phyloP scores from a whole-genome alignment of 2,113 vertebrate genomes.

The Calyptommatus sinebrachiatus region DNA sequence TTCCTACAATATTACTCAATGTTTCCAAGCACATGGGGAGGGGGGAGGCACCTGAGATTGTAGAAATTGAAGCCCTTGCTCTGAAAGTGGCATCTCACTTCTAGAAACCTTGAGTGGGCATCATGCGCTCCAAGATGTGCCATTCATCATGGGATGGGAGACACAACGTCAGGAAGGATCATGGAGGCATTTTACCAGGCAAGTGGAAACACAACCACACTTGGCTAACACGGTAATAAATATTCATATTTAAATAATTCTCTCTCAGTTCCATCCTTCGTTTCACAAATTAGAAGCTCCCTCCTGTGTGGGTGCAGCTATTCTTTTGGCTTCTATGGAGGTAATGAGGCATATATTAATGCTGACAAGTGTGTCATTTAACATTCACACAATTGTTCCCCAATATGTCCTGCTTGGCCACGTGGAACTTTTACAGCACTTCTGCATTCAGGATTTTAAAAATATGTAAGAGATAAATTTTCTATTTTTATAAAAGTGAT shows the following conservation, averaged over 20 bases:
- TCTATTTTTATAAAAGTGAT: not conserved
- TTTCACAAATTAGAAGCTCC: not conserved
- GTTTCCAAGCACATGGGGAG: too few species aligned
- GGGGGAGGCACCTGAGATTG: too few species aligned
- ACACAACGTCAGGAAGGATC: too few species aligned
- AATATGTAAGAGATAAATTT: not conserved
- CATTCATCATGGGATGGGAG: too few species aligned
- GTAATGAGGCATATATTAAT: not conserved
- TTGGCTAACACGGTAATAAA: too few species aligned
- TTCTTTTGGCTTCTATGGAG: not conserved
- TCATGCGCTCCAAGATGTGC: too few species aligned
- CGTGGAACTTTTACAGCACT: not conserved
- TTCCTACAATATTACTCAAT: too few species aligned
- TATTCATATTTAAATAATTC: not conserved
- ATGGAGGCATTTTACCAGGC: too few species aligned
- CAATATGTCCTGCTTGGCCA: not conserved
- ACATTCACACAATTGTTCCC: not conserved
- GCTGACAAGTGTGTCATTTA: not conserved
- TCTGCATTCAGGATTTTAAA: not conserved
- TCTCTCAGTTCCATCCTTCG: not conserved
- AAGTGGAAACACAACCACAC: too few species aligned
- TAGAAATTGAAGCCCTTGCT: too few species aligned
- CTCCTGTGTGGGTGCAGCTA: not conserved
- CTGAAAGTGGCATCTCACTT: too few species aligned
- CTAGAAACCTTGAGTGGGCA: too few species aligned